Conservation (phyloP, 2,888 invertebrate species). For the Choreutis nemorana region DNA sequence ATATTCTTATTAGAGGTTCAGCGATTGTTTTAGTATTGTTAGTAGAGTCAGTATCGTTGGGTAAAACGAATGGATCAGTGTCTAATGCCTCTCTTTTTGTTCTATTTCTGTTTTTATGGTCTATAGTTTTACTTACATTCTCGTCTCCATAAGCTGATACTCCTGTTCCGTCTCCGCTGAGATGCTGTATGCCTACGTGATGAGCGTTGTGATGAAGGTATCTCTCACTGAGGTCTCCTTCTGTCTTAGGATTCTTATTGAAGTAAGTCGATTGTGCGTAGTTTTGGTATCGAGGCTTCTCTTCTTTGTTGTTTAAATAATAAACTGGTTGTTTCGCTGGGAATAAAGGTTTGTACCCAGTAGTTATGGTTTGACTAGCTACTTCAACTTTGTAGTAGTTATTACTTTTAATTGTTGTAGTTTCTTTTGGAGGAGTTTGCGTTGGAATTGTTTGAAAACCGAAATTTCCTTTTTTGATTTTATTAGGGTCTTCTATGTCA, state of each 20-base stretch:
- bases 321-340: conserved; percentile 16
- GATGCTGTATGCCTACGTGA: conserved; percentile 38
- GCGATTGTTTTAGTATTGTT: conserved; percentile 13
- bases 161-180: conserved; percentile 41
- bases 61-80: conserved; percentile 28
- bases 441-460: conserved; percentile 17
- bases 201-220: conserved; percentile 37
- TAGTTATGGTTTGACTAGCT: conserved; percentile 26
- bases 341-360: conserved; percentile 17
- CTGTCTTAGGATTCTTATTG: conserved; percentile 14
- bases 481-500: conserved; percentile 43
- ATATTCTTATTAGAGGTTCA: conserved; percentile 6
- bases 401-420: conserved; percentile 29
- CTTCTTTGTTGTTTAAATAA: conserved; percentile 15
- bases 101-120: conserved; percentile 10
- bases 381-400: conserved; percentile 41
- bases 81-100: conserved; percentile 27
- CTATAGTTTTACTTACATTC: conserved; percentile 39
- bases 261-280: conserved; percentile 21
- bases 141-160: conserved; percentile 46
- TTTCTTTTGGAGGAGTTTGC: conserved; percentile 18
- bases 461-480: conserved; percentile 16
- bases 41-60: conserved; percentile 15
- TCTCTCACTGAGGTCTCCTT: conserved; percentile 23
- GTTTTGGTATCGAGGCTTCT: conserved; percentile 20